Evolutionary conservation across 2,113 vertebrate genomes (phyloP).

Genomic region (Albula glossodonta): DNA sequence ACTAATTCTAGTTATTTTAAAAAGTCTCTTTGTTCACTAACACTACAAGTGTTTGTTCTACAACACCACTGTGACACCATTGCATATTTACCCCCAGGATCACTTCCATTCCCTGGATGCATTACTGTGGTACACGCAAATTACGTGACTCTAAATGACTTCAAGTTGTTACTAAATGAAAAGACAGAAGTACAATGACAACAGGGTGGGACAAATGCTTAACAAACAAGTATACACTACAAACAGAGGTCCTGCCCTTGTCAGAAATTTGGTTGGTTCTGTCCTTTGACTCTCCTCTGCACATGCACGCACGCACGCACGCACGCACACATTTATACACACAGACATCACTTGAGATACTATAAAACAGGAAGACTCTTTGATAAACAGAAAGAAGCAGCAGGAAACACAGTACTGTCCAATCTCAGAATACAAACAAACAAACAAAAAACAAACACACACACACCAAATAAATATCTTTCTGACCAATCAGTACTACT

Average conservation of each 20-base stretch:
- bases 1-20: neutral
- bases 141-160: neutral
- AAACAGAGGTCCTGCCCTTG: neutral
- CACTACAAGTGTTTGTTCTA: neutral
- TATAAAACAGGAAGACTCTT: constrained; percentile 22
- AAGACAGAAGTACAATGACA: neutral
- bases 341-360: constrained; percentile 16
- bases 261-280: neutral
- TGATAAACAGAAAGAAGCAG: neutral
- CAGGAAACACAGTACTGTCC: neutral
- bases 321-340: no score
- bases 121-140: neutral
- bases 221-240: neutral
- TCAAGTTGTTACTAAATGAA: neutral
- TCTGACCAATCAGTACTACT: constrained; percentile 30
- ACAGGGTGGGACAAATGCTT: neutral
- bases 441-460: neutral
- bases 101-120: neutral
- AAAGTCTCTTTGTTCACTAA: no score
- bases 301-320: neutral
- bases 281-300: neutral
- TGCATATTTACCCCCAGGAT: neutral
- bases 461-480: constrained; percentile 65
- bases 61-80: neutral
- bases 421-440: neutral